Conservation (phyloP, 1,140 invertebrate species). For the Atta texana region DNA sequence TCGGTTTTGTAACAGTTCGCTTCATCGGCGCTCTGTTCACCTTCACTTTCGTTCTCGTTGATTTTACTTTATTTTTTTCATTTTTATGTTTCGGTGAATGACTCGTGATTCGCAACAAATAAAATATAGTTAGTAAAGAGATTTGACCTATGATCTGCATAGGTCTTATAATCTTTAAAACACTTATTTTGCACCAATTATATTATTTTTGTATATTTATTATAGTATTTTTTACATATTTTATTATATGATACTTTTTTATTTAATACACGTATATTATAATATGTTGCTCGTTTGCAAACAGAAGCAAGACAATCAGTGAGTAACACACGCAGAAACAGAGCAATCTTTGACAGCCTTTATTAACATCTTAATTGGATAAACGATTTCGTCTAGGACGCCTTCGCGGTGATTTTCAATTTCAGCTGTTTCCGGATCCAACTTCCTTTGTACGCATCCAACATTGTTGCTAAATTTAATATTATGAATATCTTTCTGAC, state of each 20-base stretch:
- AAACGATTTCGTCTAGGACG: constrained; percentile 65
- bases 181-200: not conserved
- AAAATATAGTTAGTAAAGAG: not conserved
- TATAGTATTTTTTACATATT: not conserved
- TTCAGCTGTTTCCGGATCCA: constrained; percentile 36
- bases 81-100: constrained; percentile 22
- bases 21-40: constrained; percentile 63
- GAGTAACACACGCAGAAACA: constrained; percentile 21
- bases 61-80: constrained; percentile 57
- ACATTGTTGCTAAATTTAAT: constrained; percentile 7
- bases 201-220: not conserved
- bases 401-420: constrained; percentile 66
- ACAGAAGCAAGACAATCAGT: not conserved
- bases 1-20: constrained; percentile 62
- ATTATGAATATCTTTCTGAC: not conserved
- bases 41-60: constrained; percentile 73
- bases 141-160: not conserved
- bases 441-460: not conserved
- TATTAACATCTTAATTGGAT: constrained; percentile 66
- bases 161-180: not conserved
- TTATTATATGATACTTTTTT: not conserved
- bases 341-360: constrained; percentile 22
- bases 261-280: not conserved
- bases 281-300: not conserved
- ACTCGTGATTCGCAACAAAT: not conserved